Conservation (phyloP, 2,113 vertebrate genomes). For the Syrrhaptes paradoxus region DNA sequence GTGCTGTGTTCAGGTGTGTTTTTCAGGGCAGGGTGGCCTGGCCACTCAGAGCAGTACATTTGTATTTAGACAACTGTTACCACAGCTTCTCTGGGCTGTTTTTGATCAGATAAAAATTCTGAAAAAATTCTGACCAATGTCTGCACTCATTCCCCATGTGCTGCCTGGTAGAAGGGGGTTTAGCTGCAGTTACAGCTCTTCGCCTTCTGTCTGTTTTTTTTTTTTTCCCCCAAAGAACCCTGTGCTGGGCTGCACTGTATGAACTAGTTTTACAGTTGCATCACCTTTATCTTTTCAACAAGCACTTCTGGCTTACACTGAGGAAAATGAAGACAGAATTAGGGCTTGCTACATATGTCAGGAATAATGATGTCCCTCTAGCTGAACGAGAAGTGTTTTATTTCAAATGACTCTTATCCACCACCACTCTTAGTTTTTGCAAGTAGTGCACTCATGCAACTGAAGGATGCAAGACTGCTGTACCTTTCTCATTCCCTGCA, state of each 20-base stretch:
- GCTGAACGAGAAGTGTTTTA: neutral
- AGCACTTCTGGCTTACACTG: fast-evolving
- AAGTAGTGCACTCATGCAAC: neutral
- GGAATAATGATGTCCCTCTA: neutral
- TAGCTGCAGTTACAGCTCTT: neutral
- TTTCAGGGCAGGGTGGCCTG: neutral
- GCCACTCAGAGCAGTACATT: neutral
- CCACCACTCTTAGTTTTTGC: neutral
- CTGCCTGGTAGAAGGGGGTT: neutral
- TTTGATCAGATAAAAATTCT: neutral
- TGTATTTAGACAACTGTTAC: neutral
- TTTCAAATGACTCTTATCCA: neutral
- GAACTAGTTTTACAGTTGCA: neutral
- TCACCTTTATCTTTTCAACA: neutral
- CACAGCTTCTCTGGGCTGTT: neutral
- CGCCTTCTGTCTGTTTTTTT: no score
- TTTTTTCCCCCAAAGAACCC: no score
- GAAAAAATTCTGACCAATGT: neutral
- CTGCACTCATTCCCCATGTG: fast-evolving
- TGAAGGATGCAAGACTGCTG: neutral
- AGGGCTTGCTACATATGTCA: neutral
- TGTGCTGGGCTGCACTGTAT: neutral
- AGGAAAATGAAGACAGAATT: neutral
- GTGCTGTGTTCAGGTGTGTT: neutral
- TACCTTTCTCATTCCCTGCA: neutral